phyloP scores from a whole-genome alignment of 2,888 invertebrate genomes.

The Apamea monoglypha region DNA sequence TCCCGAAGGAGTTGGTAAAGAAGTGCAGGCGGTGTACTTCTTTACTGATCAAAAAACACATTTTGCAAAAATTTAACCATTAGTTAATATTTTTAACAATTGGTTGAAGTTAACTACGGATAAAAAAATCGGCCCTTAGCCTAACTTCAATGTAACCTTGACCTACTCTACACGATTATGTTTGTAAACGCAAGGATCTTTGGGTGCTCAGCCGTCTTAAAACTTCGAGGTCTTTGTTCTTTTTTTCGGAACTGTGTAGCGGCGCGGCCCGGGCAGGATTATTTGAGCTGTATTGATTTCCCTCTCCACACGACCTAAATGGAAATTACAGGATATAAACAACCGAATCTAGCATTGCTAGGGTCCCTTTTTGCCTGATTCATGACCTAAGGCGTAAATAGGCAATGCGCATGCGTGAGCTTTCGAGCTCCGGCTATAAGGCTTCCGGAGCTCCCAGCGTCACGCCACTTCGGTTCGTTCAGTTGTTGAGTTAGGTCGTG shows the following conservation, averaged over 20 bases:
- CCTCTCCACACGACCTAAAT: neutral
- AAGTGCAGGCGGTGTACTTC: too few relatives aligned
- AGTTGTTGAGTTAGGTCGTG: constrained; percentile 45
- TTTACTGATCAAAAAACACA: too few relatives aligned
- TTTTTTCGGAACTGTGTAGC: constrained; percentile 32
- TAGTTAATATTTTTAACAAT: too few relatives aligned
- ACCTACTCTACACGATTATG: neutral
- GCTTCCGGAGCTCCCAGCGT: neutral
- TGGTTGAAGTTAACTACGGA: too few relatives aligned
- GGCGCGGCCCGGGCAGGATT: constrained; percentile 8
- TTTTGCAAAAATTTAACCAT: too few relatives aligned
- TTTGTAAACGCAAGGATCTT: constrained; percentile 11
- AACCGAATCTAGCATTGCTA: constrained; percentile 37
- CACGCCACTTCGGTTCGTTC: constrained; percentile 38
- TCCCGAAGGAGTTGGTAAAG: neutral
- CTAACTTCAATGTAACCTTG: neutral
- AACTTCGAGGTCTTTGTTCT: constrained; percentile 15
- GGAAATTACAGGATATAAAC: constrained; percentile 23
- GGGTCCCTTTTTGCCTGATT: constrained; percentile 37
- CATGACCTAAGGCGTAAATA: constrained; percentile 5
- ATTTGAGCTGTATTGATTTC: constrained; percentile 33
- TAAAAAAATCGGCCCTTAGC: neutral
- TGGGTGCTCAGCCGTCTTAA: neutral
- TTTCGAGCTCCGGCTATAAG: neutral
- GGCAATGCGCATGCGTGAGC: constrained; percentile 29